phyloP scores from a whole-genome alignment of 2,888 invertebrate genomes.

The Ectemnius continuus region DNA sequence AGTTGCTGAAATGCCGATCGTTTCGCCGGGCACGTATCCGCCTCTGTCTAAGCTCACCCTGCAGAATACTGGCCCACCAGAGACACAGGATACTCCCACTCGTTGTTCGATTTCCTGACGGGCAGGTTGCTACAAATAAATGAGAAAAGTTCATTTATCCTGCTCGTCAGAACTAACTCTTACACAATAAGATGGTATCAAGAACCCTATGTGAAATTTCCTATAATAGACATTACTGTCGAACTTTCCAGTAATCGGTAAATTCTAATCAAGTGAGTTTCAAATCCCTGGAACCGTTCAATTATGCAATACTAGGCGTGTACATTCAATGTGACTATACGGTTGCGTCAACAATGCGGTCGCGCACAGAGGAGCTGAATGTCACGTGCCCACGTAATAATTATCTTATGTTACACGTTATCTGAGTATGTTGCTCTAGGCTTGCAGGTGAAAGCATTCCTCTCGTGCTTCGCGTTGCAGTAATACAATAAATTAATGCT shows the following conservation, averaged over 20 bases:
- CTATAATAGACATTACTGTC: too few species aligned
- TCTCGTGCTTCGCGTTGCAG: constrained; percentile 7
- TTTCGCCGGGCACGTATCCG: constrained; percentile 97
- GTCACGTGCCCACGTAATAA: constrained; percentile 56
- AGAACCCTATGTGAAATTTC: too few species aligned
- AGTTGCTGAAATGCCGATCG: constrained; percentile 90
- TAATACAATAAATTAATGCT: neutral
- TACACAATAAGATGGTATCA: too few species aligned
- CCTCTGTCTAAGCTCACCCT: constrained; percentile 92
- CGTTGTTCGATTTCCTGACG: constrained; percentile 95
- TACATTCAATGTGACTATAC: constrained; percentile 36
- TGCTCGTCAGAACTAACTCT: too few species aligned
- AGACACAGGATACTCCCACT: constrained; percentile 92
- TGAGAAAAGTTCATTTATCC: neutral
- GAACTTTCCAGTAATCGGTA: too few species aligned
- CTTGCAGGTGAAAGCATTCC: constrained; percentile 6
- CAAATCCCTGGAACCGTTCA: constrained; percentile 12
- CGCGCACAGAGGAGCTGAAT: constrained; percentile 43
- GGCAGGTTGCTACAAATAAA: constrained; percentile 86
- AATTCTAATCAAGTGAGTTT: neutral
- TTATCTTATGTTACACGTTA: constrained; percentile 49
- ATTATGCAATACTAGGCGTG: constrained; percentile 51
- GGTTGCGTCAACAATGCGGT: constrained; percentile 54
- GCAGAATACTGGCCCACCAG: constrained; percentile 92
- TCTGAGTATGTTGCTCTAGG: constrained; percentile 23